Evolutionary conservation across 1,140 invertebrate species (phyloP).

Genomic region (Papilio helenus): DNA sequence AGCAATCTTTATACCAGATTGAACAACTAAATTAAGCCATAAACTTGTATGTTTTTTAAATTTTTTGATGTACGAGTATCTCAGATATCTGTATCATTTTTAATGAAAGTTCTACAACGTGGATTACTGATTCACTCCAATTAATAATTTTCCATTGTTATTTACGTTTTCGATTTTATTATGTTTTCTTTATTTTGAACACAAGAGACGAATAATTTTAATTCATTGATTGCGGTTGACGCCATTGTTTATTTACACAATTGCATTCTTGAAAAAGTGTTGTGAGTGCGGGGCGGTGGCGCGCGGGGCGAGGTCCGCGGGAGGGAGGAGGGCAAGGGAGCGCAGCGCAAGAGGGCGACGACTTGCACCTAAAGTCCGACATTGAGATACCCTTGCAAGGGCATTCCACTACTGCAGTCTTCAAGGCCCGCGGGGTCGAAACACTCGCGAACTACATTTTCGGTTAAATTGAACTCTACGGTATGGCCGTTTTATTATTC

Average conservation of each 20-base stretch:
- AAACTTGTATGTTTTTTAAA: no score
- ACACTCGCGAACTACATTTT: slow-evolving; percentile 62
- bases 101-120: no score
- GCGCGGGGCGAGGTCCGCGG: slow-evolving; percentile 51
- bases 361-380: slow-evolving; percentile 77
- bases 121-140: no score
- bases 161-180: neutral
- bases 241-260: slow-evolving; percentile 66
- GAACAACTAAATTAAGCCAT: no score
- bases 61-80: no score
- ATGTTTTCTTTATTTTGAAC: neutral
- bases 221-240: slow-evolving; percentile 17
- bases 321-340: slow-evolving; percentile 42
- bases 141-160: neutral
- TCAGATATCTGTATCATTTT: no score
- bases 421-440: slow-evolving; percentile 68
- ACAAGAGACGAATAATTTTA: slow-evolving; percentile 8
- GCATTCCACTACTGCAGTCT: slow-evolving; percentile 77
- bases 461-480: slow-evolving; percentile 46
- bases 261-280: slow-evolving; percentile 59
- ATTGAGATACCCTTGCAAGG: slow-evolving; percentile 79
- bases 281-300: slow-evolving; percentile 49
- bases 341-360: slow-evolving; percentile 61
- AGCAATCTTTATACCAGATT: no score
- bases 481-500: slow-evolving; percentile 15